Conservation (phyloP, 2,888 invertebrate species). For the Athripsodes cinereus region DNA sequence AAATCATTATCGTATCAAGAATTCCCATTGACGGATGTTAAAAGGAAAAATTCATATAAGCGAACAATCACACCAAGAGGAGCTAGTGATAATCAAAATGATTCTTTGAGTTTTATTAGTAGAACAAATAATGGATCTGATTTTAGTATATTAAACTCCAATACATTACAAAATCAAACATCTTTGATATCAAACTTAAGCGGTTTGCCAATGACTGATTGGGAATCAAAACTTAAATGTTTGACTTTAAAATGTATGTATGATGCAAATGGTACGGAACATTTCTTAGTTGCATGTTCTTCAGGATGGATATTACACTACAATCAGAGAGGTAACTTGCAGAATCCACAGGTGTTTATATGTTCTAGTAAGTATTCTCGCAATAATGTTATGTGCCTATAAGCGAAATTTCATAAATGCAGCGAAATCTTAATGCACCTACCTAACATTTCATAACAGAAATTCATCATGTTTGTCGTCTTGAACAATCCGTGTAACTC, state of each 20-base stretch:
- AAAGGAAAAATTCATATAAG: constrained; percentile 18
- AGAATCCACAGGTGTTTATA: constrained; percentile 10
- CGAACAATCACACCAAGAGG: neutral
- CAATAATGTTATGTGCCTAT: too few relatives aligned
- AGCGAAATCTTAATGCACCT: too few relatives aligned
- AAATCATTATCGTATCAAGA: constrained; percentile 11
- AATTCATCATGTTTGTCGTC: too few relatives aligned
- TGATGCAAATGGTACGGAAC: constrained; percentile 3
- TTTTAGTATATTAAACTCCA: neutral
- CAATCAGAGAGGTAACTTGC: constrained; percentile 12
- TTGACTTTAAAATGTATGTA: constrained; percentile 11
- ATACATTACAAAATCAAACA: neutral
- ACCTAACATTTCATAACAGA: too few relatives aligned
- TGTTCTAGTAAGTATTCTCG: constrained; percentile 19
- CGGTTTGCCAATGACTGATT: neutral
- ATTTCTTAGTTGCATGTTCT: constrained; percentile 19
- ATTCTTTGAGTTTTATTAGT: neutral
- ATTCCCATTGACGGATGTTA: constrained; percentile 16
- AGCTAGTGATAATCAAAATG: neutral
- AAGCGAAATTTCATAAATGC: too few relatives aligned
- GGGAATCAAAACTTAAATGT: constrained; percentile 11
- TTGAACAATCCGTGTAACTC: neutral
- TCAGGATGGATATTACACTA: constrained; percentile 16
- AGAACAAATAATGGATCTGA: neutral
- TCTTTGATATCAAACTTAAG: neutral